Conservation (phyloP, 2,888 invertebrate species). For the Cheilosia impressa region DNA sequence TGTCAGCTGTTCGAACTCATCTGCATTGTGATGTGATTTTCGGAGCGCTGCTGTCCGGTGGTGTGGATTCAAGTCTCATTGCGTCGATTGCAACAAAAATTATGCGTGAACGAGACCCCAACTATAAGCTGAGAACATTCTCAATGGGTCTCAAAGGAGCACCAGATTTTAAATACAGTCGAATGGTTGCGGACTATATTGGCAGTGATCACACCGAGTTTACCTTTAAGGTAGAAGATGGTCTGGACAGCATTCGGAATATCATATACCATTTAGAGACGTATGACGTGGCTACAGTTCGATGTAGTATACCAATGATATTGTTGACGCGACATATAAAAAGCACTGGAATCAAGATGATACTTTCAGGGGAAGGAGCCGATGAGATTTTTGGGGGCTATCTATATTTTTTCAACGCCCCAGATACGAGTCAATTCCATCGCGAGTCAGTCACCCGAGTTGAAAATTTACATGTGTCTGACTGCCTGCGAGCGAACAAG, state of each 20-base stretch:
- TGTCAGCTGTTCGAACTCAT: constrained; percentile 82
- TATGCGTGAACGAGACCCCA: constrained; percentile 80
- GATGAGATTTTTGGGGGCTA: constrained; percentile 98
- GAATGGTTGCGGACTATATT: constrained; percentile 91
- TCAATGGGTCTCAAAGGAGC: constrained; percentile 95
- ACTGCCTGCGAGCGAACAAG: constrained; percentile 92
- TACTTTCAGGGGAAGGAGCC: constrained; percentile 97
- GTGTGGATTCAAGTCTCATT: constrained; percentile 83
- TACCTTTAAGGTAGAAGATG: constrained; percentile 92
- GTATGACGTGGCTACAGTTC: constrained; percentile 85
- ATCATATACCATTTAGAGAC: constrained; percentile 95
- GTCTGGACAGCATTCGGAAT: constrained; percentile 87
- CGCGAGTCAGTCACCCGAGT: constrained; percentile 89
- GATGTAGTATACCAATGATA: constrained; percentile 87
- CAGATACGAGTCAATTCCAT: constrained; percentile 88
- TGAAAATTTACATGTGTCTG: constrained; percentile 91
- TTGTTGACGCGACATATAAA: constrained; percentile 92
- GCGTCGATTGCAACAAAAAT: constrained; percentile 83
- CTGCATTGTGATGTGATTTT: constrained; percentile 83
- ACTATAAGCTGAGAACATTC: constrained; percentile 87
- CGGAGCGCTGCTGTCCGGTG: constrained; percentile 82
- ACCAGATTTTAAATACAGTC: constrained; percentile 94
- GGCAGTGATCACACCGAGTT: constrained; percentile 96
- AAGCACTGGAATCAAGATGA: constrained; percentile 93
- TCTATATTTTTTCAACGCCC: constrained; percentile 96